These are phyloP conservation scores for Sinodicranocentrus sp. DNA, from an alignment of 2,888 invertebrate species.

Conservation along the genomic window DNA sequence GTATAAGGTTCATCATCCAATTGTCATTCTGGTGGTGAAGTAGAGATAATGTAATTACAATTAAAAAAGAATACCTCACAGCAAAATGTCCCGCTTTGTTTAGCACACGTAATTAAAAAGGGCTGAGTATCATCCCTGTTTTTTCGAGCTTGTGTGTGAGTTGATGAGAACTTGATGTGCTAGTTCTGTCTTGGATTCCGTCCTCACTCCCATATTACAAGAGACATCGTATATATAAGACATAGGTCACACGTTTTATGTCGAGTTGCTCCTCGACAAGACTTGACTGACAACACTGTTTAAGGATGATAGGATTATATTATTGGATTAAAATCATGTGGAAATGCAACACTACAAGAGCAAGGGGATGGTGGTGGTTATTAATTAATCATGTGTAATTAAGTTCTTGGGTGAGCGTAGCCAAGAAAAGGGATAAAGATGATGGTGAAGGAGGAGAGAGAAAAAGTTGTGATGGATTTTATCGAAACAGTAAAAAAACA, in stretches of 20 bases:
- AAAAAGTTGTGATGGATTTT: background rate
- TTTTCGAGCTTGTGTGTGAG: background rate
- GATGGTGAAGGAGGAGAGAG: background rate
- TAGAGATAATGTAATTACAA: slow-evolving; percentile 5
- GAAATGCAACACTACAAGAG: too few species aligned
- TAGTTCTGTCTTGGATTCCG: slow-evolving; percentile 28
- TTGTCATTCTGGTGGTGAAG: background rate
- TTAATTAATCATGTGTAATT: slow-evolving; percentile 21
- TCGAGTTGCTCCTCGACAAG: too few species aligned
- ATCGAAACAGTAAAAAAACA: background rate
- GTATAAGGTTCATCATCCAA: too few species aligned
- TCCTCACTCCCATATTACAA: background rate
- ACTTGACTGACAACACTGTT: too few species aligned
- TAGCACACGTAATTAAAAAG: slow-evolving; percentile 13
- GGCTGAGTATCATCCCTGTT: slow-evolving; percentile 7
- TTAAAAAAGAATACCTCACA: background rate
- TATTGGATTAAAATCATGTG: slow-evolving; percentile 27
- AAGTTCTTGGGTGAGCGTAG: background rate
- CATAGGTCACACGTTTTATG: background rate
- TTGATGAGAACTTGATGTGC: slow-evolving; percentile 51
- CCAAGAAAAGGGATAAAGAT: background rate
- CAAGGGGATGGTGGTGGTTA: slow-evolving; percentile 1
- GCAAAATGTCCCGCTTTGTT: slow-evolving; percentile 12
- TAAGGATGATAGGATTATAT: slow-evolving; percentile 26
- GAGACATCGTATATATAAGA: background rate